Evolutionary conservation across 2,113 vertebrate species (phyloP), one percentile per base, ranked within the genome.

Genomic region (Leucoraja erinaceus): DNA sequence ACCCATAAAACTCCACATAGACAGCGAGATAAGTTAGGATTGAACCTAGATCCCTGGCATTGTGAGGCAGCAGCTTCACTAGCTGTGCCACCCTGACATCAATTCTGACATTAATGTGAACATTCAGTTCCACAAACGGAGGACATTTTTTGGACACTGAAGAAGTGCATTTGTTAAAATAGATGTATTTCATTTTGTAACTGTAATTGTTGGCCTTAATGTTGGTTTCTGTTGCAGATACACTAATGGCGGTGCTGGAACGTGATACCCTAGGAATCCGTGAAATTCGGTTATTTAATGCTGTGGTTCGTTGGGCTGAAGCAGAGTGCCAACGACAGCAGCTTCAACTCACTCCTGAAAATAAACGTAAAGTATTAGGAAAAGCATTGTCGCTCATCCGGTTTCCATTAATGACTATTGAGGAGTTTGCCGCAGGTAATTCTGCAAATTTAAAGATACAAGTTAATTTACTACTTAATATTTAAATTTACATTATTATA

Each of bases 351-450:
- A 97, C 98, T 0, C 98, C 98, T 0, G 98, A 99, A 95, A 98
- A 99, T 95, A 99, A 98, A 95, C 96, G 98, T 77, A 97, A 98
- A 93, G 97, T 97, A 12, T 96, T 99, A 95, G 98, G 98, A 94
- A 98, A 98, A 94, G 98, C 98, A 0, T 97, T 99, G 92, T 96
- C 97, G 0, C 98, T 99, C 94, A 98, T 99, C 95, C 98, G 98
- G 94, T 99, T 99, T 95, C 98, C 98, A 2, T 95, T 99, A 93
- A 99, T 99, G 98, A 99, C 98, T 86, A 99, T 99, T 0, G 98
- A 99, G 95, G 98, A 99, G 95, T 99, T 99, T 93, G 98, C 98
- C 11, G 98, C 98, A 97, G 98, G 98, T 99, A 94, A 93, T 18
- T 88, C 47, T 92, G 93, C 18, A 38, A 77, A 20, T 0, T 0